Base-by-base conservation (phyloP, 2,888 invertebrate species). In the Trypoxylon attenuatum region DNA sequence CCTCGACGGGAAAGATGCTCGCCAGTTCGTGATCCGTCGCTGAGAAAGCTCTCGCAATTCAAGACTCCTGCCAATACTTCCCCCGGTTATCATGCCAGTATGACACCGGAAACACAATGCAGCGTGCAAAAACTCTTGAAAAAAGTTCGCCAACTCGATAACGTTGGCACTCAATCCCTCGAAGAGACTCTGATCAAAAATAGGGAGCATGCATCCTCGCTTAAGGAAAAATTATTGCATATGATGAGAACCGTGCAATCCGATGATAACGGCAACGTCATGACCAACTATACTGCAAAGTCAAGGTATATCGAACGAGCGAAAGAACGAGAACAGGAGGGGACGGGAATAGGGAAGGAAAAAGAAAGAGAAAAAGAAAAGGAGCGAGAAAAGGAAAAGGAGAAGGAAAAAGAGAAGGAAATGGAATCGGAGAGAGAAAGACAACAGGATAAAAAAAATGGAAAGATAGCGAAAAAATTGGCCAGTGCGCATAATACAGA, bases 201-300 rank as follows among this genome's bases (percentile, higher is more conserved):
- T 15, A 80, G 76, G 16, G 82, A 80, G n/a, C 76, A 76, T 43
- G 71, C 76, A 0, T 77, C 81, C 2, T 85, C 87, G 5, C 67
- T 86, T 19, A 86, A 84, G 47, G 84, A 86, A 1, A 86, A 87
- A 42, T 56, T 87, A 15, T 76, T 73, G 29, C 83, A 82, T 27
- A 84, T 86, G 57, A 62, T 86, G 29, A 84, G 81, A 22, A 43
- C 15, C 27, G 43, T 49, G 0, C n/a, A n/a, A n/a, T 23, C 56
- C 1, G 53, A 59, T 1, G 60, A 39, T 61, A 67, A 65, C 13
- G 58, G 33, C 5, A 58, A 64, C 39, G 15, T 52, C 3, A 50
- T 39, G 6, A 59, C 50, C 29, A 19, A n/a, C 13, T n/a, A n/a
- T n/a, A n/a, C n/a, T n/a, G n/a, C n/a, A n/a, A n/a, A n/a, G n/a